phyloP scores from a whole-genome alignment of 2,113 vertebrate genomes.

The Synchiropus splendidus region DNA sequence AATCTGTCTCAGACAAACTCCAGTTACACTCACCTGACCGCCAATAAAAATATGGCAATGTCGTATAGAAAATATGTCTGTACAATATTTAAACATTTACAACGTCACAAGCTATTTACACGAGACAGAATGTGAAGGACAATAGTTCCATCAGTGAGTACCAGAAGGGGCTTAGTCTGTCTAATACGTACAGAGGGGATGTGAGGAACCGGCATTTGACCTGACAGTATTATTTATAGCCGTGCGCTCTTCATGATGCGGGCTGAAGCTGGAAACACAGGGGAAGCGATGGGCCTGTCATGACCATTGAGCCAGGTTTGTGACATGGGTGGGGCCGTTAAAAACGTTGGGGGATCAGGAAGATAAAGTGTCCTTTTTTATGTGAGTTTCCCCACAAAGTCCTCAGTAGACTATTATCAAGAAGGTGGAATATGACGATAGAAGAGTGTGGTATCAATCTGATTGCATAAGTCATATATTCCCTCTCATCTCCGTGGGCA shows the following conservation, averaged over 20 bases:
- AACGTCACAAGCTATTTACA: conserved; percentile 49
- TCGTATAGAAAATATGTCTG: conserved; percentile 73
- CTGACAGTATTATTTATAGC: conserved; percentile 47
- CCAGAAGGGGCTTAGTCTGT: neutral
- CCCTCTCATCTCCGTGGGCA: conserved; percentile 18
- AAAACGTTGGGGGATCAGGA: too few species aligned
- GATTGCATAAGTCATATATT: conserved; percentile 41
- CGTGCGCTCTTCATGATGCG: conserved; percentile 28
- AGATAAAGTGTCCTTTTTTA: too few species aligned
- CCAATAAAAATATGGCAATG: conserved; percentile 69
- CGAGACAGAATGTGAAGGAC: neutral
- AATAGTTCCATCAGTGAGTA: neutral
- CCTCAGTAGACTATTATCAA: conserved; percentile 17
- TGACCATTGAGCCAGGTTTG: too few species aligned
- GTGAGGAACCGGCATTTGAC: conserved; percentile 18
- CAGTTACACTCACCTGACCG: conserved; percentile 22
- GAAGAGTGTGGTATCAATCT: conserved; percentile 12
- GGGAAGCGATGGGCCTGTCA: too few species aligned
- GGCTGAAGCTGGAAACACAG: conserved; percentile 4
- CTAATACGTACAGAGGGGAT: neutral
- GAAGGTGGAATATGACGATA: neutral
- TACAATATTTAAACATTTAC: conserved; percentile 74
- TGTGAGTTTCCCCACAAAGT: conserved; percentile 8
- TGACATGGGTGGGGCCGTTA: too few species aligned
- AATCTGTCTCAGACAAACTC: conserved; percentile 19